Evolutionary conservation across 2,113 vertebrate genomes (phyloP).

Genomic region (Isurus oxyrinchus): DNA sequence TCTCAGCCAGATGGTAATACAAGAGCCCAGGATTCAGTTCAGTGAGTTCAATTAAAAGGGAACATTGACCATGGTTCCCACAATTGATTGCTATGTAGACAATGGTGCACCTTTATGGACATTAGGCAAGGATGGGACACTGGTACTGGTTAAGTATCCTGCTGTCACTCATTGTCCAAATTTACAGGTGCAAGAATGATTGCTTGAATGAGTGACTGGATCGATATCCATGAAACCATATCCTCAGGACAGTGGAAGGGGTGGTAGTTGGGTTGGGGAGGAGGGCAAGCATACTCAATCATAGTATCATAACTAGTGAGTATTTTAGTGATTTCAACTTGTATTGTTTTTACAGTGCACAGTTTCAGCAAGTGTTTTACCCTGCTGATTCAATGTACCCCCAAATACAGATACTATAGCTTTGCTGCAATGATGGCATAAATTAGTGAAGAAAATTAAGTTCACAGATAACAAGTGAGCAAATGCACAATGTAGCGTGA

Average conservation of each 20-base stretch:
- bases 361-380: not conserved
- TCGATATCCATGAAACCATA: not conserved
- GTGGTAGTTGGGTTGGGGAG: not conserved
- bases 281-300: not conserved
- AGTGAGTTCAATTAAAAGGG: not conserved
- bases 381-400: not conserved
- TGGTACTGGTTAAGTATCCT: not conserved
- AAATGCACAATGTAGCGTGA: not conserved
- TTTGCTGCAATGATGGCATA: not conserved
- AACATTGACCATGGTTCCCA: not conserved
- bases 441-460: not conserved
- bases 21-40: not conserved
- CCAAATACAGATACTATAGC: not conserved
- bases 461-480: not conserved
- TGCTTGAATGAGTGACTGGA: not conserved
- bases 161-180: not conserved
- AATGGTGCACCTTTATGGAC: not conserved
- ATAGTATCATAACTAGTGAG: not conserved
- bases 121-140: not conserved
- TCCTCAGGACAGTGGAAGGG: not conserved
- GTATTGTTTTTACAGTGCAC: not conserved
- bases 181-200: not conserved
- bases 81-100: not conserved
- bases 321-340: not conserved
- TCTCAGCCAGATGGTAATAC: not conserved